phyloP scores from a whole-genome alignment of 2,797 vertebrate genomes.

The Darevskia nairensis region DNA sequence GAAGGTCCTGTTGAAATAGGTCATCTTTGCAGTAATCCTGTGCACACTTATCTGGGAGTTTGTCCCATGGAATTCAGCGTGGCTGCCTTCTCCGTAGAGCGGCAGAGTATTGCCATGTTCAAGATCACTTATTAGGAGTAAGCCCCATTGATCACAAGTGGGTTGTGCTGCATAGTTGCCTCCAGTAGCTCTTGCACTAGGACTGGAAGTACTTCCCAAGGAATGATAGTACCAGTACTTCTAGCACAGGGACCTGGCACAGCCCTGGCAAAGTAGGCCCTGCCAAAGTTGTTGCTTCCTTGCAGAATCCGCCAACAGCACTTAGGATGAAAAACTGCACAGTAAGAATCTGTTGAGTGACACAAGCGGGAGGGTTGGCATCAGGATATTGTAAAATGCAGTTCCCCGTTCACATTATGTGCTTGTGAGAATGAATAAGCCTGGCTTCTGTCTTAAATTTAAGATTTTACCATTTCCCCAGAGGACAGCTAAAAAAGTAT shows the following conservation, averaged over 20 bases:
- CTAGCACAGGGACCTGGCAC: neutral
- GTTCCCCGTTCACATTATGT: neutral
- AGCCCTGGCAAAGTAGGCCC: neutral
- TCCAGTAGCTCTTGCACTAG: neutral
- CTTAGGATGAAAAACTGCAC: neutral
- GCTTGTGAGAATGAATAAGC: neutral
- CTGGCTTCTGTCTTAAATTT: neutral
- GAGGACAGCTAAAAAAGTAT: neutral
- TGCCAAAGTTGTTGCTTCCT: neutral
- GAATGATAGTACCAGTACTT: neutral
- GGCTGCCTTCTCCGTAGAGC: neutral
- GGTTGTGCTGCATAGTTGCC: neutral
- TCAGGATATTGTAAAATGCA: neutral
- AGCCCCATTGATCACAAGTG: neutral
- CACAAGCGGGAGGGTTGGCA: neutral
- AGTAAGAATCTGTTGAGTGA: neutral
- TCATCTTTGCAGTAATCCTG: neutral
- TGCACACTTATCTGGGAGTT: neutral
- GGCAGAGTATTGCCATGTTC: neutral
- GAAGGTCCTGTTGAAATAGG: neutral
- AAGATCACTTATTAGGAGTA: neutral
- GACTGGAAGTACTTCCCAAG: neutral
- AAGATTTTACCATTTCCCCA: neutral
- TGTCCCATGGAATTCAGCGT: neutral
- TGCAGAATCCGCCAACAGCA: neutral